Evolutionary conservation across 53 echinoderm and acorn worm genomes (phyloP).

Genomic region (Arbacia lixula): DNA sequence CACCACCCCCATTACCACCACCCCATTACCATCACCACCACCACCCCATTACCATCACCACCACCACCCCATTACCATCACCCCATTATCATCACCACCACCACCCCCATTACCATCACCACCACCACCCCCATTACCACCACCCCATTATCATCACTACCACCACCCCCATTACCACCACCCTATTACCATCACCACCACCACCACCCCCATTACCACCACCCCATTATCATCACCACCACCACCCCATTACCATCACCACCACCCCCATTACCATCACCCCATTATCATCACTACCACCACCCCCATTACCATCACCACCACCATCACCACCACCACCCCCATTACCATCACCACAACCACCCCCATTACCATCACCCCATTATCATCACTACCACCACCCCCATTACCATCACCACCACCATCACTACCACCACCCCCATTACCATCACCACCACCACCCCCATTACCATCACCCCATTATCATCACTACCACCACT

Average conservation of each 20-base stretch:
- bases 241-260: too few relatives aligned
- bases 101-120: background rate
- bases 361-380: background rate
- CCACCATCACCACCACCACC: background rate
- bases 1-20: too few relatives aligned
- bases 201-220: background rate
- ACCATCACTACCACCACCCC: too few relatives aligned
- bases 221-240: too few relatives aligned
- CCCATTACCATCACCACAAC: background rate
- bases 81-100: background rate
- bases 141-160: slow-evolving; percentile 12
- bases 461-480: too few relatives aligned
- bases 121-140: background rate
- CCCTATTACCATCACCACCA: background rate
- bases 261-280: too few relatives aligned
- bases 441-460: too few relatives aligned
- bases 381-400: background rate
- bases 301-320: background rate
- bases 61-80: too few relatives aligned
- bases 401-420: background rate
- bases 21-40: too few relatives aligned
- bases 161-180: slow-evolving; percentile 20
- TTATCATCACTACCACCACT: background rate
- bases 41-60: background rate
- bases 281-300: too few relatives aligned